Evolutionary conservation across 2,797 vertebrate species (phyloP).

Genomic region (Sylvia borin): DNA sequence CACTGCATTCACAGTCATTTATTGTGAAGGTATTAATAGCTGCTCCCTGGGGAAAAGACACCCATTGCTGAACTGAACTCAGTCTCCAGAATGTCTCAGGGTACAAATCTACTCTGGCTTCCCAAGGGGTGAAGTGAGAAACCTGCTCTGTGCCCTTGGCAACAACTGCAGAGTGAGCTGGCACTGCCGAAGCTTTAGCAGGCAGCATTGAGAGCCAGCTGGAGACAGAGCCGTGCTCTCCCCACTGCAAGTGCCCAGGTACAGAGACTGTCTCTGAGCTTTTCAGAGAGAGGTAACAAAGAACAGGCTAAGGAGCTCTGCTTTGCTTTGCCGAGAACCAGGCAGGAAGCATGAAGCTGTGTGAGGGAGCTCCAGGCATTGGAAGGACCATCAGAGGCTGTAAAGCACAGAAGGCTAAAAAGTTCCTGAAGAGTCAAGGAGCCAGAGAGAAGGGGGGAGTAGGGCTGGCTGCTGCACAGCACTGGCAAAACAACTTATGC

Average conservation of each 20-base stretch:
- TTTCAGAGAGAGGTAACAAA: background rate
- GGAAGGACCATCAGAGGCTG: background rate
- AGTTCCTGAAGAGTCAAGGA: background rate
- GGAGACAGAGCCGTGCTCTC: background rate
- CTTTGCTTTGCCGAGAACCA: background rate
- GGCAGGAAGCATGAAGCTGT: background rate
- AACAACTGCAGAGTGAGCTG: background rate
- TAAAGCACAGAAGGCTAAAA: background rate
- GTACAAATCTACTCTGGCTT: background rate
- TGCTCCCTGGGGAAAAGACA: background rate
- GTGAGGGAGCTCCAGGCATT: background rate
- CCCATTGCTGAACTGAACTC: background rate
- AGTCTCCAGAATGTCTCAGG: background rate
- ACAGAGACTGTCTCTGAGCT: background rate
- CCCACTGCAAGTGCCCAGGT: background rate
- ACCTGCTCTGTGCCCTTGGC: background rate
- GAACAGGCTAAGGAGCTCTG: background rate
- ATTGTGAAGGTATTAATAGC: background rate
- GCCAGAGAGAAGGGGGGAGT: background rate
- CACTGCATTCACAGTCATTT: fast-evolving
- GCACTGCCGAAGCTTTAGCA: background rate
- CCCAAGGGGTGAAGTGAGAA: background rate
- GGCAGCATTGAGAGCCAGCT: background rate
- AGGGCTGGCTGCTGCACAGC: background rate
- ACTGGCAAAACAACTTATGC: background rate